Conservation (phyloP, 1,140 invertebrate genomes). For the Trissolcus basalis region DNA sequence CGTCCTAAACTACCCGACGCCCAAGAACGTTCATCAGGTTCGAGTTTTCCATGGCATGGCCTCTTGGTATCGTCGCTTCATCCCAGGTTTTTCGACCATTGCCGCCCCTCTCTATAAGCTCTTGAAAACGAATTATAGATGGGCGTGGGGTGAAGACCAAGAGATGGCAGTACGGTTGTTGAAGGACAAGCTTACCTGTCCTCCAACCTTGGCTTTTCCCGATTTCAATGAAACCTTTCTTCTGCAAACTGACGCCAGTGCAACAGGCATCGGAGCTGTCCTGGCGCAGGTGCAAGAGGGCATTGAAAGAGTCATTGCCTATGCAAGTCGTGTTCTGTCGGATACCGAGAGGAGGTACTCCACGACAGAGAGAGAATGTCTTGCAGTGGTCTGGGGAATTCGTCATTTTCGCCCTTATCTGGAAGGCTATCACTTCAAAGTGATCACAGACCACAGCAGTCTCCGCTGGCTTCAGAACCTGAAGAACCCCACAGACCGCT, state of each 20-base stretch:
- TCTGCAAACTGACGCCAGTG: too few species aligned
- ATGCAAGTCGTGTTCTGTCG: background rate
- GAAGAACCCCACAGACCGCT: too few species aligned
- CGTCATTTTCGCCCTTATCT: conserved; percentile 6
- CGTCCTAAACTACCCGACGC: conserved; percentile 57
- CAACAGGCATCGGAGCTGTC: background rate
- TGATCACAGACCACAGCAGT: too few species aligned
- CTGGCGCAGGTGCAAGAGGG: conserved; percentile 2
- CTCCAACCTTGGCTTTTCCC: background rate
- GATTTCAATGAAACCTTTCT: too few species aligned
- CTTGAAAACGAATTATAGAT: conserved; percentile 1
- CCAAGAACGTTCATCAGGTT: conserved; percentile 58
- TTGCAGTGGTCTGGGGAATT: conserved; percentile 2
- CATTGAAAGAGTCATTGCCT: background rate
- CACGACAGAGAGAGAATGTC: background rate
- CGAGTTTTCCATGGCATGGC: conserved; percentile 59
- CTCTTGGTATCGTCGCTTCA: conserved; percentile 28
- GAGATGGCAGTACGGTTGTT: background rate
- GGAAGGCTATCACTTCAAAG: conserved; percentile 10
- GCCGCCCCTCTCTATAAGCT: conserved; percentile 6
- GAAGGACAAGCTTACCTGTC: too few species aligned
- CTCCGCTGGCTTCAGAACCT: too few species aligned
- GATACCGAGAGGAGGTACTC: background rate
- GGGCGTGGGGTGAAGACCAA: conserved; percentile 7
- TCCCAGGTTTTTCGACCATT: conserved; percentile 1